Percentiles rank a stretch among this genome's conserved stretches.
Conservation (phyloP, 2,797 vertebrate genomes). For the Parambassis ranga region DNA sequence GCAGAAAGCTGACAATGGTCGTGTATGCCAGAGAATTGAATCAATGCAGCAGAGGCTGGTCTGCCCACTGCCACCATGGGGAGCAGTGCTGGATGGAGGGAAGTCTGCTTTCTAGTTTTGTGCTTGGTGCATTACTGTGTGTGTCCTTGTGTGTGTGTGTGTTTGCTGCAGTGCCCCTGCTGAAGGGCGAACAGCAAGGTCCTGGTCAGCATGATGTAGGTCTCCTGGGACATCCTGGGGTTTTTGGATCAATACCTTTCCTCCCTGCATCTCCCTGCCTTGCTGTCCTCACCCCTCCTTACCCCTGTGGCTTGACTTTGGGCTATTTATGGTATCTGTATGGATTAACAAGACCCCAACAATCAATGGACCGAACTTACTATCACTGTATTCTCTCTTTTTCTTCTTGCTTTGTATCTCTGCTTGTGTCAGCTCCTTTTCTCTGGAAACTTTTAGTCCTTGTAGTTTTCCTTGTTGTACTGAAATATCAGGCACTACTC, state of each 20-base stretch:
- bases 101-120: constrained; percentile 24
- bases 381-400: constrained; percentile 35
- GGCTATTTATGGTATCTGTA: constrained; percentile 71
- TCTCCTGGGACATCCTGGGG: constrained; percentile 58
- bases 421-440: constrained; percentile 64
- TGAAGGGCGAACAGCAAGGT: constrained; percentile 73
- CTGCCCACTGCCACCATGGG: background rate
- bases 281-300: constrained; percentile 48
- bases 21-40: constrained; percentile 9
- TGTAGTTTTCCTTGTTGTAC: constrained; percentile 37
- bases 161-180: constrained; percentile 74
- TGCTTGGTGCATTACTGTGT: constrained; percentile 57
- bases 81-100: constrained; percentile 9
- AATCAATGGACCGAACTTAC: constrained; percentile 71
- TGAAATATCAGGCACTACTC: constrained; percentile 16
- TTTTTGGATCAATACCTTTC: constrained; percentile 70
- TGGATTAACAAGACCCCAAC: constrained; percentile 65
- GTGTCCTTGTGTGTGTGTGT: constrained; percentile 29
- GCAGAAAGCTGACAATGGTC: constrained; percentile 15
- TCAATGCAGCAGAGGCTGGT: constrained; percentile 12
- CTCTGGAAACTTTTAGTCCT: constrained; percentile 44
- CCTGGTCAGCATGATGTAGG: constrained; percentile 74
- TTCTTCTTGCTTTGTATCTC: constrained; percentile 28
- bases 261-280: constrained; percentile 56
- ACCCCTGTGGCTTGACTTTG: constrained; percentile 64